Base-by-base conservation (phyloP, 2,888 invertebrate species). In the Gymnocheta viridis region DNA sequence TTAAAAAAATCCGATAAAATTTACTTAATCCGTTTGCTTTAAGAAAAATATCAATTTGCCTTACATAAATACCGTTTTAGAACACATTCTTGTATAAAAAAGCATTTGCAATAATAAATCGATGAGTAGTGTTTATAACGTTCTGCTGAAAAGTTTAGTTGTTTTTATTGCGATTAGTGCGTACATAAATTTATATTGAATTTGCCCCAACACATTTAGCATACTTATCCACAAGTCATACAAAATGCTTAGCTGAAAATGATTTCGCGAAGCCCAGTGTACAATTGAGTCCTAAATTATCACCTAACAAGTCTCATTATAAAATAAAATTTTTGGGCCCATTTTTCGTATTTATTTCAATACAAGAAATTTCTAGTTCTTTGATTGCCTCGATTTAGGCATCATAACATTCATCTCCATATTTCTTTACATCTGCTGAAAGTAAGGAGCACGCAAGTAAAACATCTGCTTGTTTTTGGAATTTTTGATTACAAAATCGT, bases 401-500 rank as follows among this genome's bases (percentile, higher is more conserved):
- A 32, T 19, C 32, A 4, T 35, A 73, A 7, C 22, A 60, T 3
- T 7, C n/a, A n/a, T 72, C 60, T 9, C 60, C 49, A 62, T 73
- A 49, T 38, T 17, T 51, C 38, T 69, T 69, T 14, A 69, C 12
- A 38, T 69, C 51, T 6, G 17, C 35, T 0, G 51, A 51, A 9
- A 7, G 24, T n/a, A 69, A n/a, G 2, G 67, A 69, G 24, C 51
- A 51, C n/a, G 67, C 67, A 10, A 69, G 38, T 38, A 54, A 69
- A 0, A 69, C 17, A 2, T 54, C 54, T 69, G 69, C 27, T 27
- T 69, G 24, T 14, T 12, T 4, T 67, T 49, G 4, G 22, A 32
- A 14, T 35, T 69, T 2, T 69, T 69, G 2, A 69, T 69, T 4
- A 38, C 54, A 19, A 69, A 69, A 5, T 69, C 69, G 12, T 69